A percentile compares a stretch with the other conserved stretches of the same genome.
Conservation (phyloP, 1,140 invertebrate genomes). For the Epicauta chinensis region DNA sequence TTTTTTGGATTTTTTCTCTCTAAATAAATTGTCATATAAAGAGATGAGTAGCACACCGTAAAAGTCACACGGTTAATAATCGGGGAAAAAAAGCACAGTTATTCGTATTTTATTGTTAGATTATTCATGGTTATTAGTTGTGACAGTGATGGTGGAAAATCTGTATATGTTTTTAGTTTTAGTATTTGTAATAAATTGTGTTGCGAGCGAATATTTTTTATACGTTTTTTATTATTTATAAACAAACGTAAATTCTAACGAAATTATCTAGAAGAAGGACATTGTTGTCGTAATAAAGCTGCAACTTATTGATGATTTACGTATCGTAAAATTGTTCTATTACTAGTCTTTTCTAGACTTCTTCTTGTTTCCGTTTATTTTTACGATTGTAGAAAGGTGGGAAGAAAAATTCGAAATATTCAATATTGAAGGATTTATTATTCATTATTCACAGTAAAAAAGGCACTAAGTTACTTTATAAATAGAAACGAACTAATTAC, state of each 20-base stretch:
- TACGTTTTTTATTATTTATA: constrained; percentile 2
- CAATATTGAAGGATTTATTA: constrained; percentile 11
- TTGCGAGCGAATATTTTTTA: constrained; percentile 5
- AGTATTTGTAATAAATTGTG: not conserved
- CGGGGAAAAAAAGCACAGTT: not conserved
- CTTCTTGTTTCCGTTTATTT: too few species aligned
- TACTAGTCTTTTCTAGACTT: too few species aligned
- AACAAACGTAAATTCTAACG: not conserved
- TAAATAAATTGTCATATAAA: too few species aligned
- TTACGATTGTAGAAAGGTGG: too few species aligned
- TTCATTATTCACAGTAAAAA: constrained; percentile 14
- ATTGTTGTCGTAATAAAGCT: constrained; percentile 4
- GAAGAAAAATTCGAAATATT: not conserved
- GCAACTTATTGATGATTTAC: constrained; percentile 8
- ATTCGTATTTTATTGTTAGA: constrained; percentile 19
- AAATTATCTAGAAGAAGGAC: constrained; percentile 6
- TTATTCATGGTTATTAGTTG: constrained; percentile 20
- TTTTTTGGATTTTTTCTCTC: too few species aligned
- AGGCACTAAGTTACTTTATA: constrained; percentile 14
- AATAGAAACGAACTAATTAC: constrained; percentile 6
- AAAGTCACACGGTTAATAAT: too few species aligned
- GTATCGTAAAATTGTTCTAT: constrained; percentile 11
- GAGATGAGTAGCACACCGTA: too few species aligned
- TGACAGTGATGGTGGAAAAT: constrained; percentile 3
- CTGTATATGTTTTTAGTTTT: constrained; percentile 4